Evolutionary conservation across 30 jellyfish, hydroid and myxozoan genomes (phyloP).

Genomic region (Pseudorhiza aurosa): DNA sequence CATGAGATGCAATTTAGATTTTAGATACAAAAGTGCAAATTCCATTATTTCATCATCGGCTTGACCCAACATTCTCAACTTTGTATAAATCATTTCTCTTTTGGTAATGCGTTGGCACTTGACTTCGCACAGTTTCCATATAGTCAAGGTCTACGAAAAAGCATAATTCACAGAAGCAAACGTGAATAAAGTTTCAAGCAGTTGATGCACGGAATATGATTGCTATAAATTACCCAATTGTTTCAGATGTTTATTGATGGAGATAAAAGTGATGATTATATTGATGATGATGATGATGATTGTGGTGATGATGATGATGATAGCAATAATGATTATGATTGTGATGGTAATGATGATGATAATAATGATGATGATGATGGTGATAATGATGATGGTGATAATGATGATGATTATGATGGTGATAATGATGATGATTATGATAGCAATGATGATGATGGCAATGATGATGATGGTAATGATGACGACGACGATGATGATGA

Average conservation of each 20-base stretch:
- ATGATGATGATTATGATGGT: background rate
- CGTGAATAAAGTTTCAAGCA: background rate
- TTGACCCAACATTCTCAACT: conserved; percentile 38
- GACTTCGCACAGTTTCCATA: conserved; percentile 51
- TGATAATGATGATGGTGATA: background rate
- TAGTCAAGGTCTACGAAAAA: conserved; percentile 49
- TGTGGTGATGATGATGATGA: background rate
- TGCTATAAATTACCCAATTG: too few relatives aligned
- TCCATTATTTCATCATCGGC: too few relatives aligned
- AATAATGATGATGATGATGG: background rate
- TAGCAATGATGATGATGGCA: background rate
- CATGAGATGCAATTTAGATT: too few relatives aligned
- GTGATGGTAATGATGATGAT: background rate
- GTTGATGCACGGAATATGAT: too few relatives aligned
- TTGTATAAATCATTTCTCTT: conserved; percentile 65
- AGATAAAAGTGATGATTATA: background rate
- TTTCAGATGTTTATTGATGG: too few relatives aligned
- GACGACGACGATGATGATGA: background rate
- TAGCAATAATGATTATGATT: too few relatives aligned
- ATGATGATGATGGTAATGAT: background rate
- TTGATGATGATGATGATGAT: background rate
- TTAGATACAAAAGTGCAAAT: too few relatives aligned
- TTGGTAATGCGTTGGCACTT: conserved; percentile 70
- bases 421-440: background rate
- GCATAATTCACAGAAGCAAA: background rate